Base-by-base conservation (phyloP, 2,888 invertebrate species). In the Pecten maximus region DNA sequence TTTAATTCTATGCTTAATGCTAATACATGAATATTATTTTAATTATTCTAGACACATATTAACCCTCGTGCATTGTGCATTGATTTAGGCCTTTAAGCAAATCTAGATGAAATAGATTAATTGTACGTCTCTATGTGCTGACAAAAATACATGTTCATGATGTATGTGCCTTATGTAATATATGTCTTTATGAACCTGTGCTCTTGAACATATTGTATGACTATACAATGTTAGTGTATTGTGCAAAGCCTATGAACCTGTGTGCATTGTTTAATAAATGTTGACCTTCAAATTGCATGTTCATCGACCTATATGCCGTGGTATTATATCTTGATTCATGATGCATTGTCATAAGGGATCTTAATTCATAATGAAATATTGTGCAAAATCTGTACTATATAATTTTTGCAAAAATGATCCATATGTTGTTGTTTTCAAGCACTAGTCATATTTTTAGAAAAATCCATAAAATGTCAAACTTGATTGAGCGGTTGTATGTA, bases 391-490 rank as follows among this genome's bases (percentile, higher is more conserved):
- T 74, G 35, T 23, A 54, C 50, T 54, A 12, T 54, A 23, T 23
- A 10, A 54, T 54, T 54, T 54, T 54, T 12, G n/a, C 50, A 54
- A 54, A 54, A 54, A 54, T 54, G 16, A 54, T 54, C 19, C 50
- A 54, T 19, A 74, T 35, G 74, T 28, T 74, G 74, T 74, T 28
- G 10, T 23, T 74, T 74, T 74, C 74, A 28, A 23, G 28, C 74
- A 74, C 35, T 10, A 35, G 28, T 6, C 74, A 74, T 6, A 23
- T 74, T 74, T 74, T 28, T 74, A 74, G 74, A 74, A 74, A 74
- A 74, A 74, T 74, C 74, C 35, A 74, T 74, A 74, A 74, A 74
- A 74, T 74, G 74, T 74, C 74, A 74, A 12, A 35, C 4, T 74
- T 74, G 35, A 35, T 74, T 74, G 28, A 74, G 74, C 74, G 2